Percentiles rank a stretch among this genome's conserved stretches.
These are phyloP conservation scores for Liasis olivaceus DNA, from an alignment of 2,797 vertebrate genomes.

Conservation along the genomic window DNA sequence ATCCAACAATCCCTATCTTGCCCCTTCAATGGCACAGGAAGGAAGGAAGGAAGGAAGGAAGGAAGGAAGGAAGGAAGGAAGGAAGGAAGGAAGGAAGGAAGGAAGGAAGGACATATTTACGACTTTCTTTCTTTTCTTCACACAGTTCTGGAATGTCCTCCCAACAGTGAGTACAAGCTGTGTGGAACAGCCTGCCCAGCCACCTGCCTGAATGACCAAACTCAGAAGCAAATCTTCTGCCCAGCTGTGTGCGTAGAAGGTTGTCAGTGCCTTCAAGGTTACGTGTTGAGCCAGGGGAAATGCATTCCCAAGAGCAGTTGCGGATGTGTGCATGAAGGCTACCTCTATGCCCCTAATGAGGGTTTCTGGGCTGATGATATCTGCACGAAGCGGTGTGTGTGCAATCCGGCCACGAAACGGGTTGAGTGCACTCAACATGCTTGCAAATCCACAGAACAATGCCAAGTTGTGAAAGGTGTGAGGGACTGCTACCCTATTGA, in stretches of 20 bases:
- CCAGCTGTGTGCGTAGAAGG: constrained; percentile 69
- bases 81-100: too few species aligned
- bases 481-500: constrained; percentile 67
- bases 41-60: neutral
- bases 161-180: constrained; percentile 50
- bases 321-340: constrained; percentile 72
- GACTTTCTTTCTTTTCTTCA: constrained; percentile 48
- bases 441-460: constrained; percentile 61
- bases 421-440: constrained; percentile 60
- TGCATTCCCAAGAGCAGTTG: constrained; percentile 66
- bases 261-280: constrained; percentile 73
- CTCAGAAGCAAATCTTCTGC: constrained; percentile 52
- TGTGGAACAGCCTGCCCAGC: constrained; percentile 55
- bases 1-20: neutral
- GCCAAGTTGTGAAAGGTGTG: constrained; percentile 63
- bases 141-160: constrained; percentile 1
- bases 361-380: constrained; percentile 69
- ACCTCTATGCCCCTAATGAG: constrained; percentile 61
- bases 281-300: constrained; percentile 64
- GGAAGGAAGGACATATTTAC: neutral
- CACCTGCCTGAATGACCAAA: constrained; percentile 37
- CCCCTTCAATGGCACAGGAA: neutral
- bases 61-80: too few species aligned
- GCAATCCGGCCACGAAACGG: constrained; percentile 43
- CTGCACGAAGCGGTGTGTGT: constrained; percentile 67